Conservation (phyloP, 2,797 vertebrate species). For the Xerus rutilus region DNA sequence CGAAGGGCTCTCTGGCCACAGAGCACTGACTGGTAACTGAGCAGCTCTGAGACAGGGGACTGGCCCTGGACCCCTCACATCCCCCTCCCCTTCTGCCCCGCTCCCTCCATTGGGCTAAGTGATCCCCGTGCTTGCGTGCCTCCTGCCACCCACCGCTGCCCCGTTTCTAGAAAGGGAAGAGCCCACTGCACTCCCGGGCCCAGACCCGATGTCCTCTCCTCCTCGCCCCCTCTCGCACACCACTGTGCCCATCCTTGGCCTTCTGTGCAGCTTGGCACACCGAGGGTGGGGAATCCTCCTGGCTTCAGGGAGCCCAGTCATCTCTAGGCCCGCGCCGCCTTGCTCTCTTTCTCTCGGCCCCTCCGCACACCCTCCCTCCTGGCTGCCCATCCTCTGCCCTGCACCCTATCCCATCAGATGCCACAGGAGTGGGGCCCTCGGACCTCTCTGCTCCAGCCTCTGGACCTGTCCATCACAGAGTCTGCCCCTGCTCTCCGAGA, state of each 20-base stretch:
- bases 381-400: too few relatives aligned
- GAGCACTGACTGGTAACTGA: neutral
- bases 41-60: neutral
- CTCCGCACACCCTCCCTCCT: too few relatives aligned
- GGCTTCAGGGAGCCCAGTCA: too few relatives aligned
- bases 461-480: neutral
- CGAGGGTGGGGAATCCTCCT: too few relatives aligned
- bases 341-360: too few relatives aligned
- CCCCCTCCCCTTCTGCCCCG: neutral
- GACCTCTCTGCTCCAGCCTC: neutral
- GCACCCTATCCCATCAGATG: neutral
- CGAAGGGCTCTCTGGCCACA: too few relatives aligned
- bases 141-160: accelerated
- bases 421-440: accelerated
- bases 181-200: neutral
- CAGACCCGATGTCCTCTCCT: too few relatives aligned
- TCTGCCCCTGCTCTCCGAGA: neutral
- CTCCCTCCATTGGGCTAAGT: neutral
- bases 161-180: neutral
- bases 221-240: neutral
- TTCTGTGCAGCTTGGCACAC: neutral
- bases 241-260: neutral
- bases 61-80: neutral
- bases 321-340: too few relatives aligned
- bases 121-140: accelerated